Conservation (phyloP, 2,113 vertebrate genomes). For the Oriolus oriolus region DNA sequence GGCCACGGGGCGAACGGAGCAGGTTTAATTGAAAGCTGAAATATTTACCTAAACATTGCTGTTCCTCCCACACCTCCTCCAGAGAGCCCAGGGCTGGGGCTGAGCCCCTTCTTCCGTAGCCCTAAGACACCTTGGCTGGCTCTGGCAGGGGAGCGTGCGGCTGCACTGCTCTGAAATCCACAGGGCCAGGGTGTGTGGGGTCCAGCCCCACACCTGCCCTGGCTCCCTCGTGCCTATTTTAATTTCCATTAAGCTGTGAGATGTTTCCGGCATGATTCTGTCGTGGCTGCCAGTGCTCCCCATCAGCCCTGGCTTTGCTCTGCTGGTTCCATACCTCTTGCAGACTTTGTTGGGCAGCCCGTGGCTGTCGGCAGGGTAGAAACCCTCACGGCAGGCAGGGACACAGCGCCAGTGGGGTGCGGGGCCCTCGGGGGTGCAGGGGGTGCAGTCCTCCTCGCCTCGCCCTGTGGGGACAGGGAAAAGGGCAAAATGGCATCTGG, state of each 20-base stretch:
- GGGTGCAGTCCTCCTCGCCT: constrained; percentile 77
- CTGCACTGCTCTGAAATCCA: background rate
- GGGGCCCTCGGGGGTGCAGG: constrained; percentile 73
- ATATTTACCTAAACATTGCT: constrained; percentile 1
- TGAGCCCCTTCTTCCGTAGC: background rate
- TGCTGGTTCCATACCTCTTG: constrained; percentile 67
- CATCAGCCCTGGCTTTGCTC: rapidly evolving
- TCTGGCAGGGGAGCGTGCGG: rapidly evolving
- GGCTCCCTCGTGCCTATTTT: background rate
- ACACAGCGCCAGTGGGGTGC: constrained; percentile 86
- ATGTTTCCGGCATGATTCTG: background rate
- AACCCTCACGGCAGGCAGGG: constrained; percentile 75
- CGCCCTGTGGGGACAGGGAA: constrained; percentile 64
- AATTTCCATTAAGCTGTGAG: background rate
- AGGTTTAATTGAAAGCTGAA: background rate
- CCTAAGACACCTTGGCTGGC: background rate
- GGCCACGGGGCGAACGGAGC: rapidly evolving
- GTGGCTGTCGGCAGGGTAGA: constrained; percentile 74
- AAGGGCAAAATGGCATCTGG: background rate
- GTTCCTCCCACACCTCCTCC: constrained; percentile 22
- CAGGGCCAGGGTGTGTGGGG: background rate
- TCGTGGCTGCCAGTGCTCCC: background rate
- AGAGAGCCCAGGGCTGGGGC: background rate
- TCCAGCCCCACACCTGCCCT: background rate
- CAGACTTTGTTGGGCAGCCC: constrained; percentile 83